Evolutionary conservation across 2,888 invertebrate species (phyloP).

Genomic region (Hymenopus coronatus): DNA sequence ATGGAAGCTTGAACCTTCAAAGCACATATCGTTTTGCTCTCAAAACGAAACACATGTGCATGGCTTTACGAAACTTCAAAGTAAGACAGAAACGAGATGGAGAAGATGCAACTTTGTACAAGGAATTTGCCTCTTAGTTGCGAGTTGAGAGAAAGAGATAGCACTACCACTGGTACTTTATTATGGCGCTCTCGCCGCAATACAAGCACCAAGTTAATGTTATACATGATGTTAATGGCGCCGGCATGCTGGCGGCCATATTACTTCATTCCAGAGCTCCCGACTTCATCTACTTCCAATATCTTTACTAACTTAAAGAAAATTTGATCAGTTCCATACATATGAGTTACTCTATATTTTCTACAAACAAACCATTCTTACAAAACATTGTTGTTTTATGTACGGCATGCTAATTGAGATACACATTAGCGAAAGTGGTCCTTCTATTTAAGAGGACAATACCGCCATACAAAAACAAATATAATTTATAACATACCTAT

Average conservation of each 20-base stretch:
- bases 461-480: no score
- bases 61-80: not conserved
- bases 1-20: no score
- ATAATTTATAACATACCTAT: no score
- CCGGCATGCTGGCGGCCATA: not conserved
- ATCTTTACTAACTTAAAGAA: no score
- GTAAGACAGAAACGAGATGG: not conserved
- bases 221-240: not conserved
- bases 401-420: no score
- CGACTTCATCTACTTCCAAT: no score
- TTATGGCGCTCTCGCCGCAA: not conserved
- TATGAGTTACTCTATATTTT: no score
- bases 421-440: no score
- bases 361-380: no score
- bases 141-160: not conserved
- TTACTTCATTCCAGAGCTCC: not conserved
- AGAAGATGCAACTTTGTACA: not conserved
- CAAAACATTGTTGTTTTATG: no score
- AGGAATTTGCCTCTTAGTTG: not conserved
- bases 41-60: not conserved
- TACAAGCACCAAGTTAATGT: not conserved
- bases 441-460: no score
- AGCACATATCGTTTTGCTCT: not conserved
- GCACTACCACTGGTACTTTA: not conserved
- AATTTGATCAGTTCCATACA: no score